Evolutionary conservation across 2,888 invertebrate species (phyloP), one percentile per base, ranked within the genome.

Genomic region (Willowsia nigromaculata): DNA sequence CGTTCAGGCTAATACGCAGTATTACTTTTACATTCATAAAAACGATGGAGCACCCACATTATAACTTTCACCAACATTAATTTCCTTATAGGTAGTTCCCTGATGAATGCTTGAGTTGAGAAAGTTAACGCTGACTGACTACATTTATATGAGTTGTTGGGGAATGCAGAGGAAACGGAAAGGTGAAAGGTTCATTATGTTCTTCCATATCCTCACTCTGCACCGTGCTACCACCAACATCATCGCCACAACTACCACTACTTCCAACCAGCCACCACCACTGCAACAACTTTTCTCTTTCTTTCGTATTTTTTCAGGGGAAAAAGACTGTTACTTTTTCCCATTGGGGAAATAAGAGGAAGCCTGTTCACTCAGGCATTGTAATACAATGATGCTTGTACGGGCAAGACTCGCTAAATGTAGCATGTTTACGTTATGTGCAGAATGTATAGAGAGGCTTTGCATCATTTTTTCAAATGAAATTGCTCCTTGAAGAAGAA

Each of bases 151-250:
- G 68, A 76, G 65, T 85, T 59, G 68, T 65, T 53, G 71, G 68
- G 56, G 85, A 81, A 56, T 68, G 71, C 37, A 59, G 88, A 84
- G 40, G 68, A 81, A 59, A 87, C 25, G 62, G 27, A 89, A 89
- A 89, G 89, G 89, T 89, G 89, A 89, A 89, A 89, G 85, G 89
- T 85, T 89, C 89, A 89, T 53, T 71, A 84, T 80, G 71, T 71
- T 82, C 56, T 62, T 78, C 25, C 30, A 18, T 53, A 18, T 50
- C 37, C 18, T 53, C 13, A 7, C 18, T 11, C 59, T 27, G 62
- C 22, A 80, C n/a, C 56, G 40, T 81, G 56, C 22, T 40, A 78
- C 18, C 13, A 76, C 33, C 4, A 33, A 47, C 50, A 50, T 7
- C 65, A n/a, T 7, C 65, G 37, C 37, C 65, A 11, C 43, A 22